Conservation (phyloP, 2,797 vertebrate species). For the Typhlichthys subterraneus region DNA sequence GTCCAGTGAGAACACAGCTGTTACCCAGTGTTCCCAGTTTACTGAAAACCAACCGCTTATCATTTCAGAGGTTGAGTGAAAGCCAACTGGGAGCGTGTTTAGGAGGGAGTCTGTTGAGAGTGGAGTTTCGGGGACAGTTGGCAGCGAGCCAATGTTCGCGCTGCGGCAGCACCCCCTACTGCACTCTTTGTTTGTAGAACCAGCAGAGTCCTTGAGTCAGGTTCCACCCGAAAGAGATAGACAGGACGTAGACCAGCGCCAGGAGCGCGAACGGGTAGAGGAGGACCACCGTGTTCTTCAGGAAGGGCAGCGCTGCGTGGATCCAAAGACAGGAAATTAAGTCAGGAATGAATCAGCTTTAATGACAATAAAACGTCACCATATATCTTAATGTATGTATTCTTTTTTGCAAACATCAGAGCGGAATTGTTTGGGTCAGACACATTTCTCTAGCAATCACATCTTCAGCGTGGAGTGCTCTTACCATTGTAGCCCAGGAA, state of each 20-base stretch:
- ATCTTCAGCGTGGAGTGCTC: constrained; percentile 26
- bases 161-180: constrained; percentile 59
- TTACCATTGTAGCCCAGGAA: constrained; percentile 97
- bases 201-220: constrained; percentile 90
- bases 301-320: constrained; percentile 86
- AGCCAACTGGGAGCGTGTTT: too few species aligned
- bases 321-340: neutral
- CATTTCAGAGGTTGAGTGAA: too few species aligned
- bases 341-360: neutral
- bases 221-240: constrained; percentile 93
- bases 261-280: constrained; percentile 93
- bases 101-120: too few species aligned
- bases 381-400: neutral
- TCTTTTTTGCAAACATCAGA: neutral
- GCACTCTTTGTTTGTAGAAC: constrained; percentile 94
- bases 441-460: too few species aligned
- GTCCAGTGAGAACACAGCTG: too few species aligned
- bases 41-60: too few species aligned
- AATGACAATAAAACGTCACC: neutral
- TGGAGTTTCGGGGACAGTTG: too few species aligned
- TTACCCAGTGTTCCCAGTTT: too few species aligned
- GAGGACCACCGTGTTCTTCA: constrained; percentile 93
- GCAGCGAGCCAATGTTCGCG: too few species aligned
- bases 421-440: neutral
- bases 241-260: constrained; percentile 87